A percentile compares a stretch with the other conserved stretches of the same genome.
phyloP scores from a whole-genome alignment of 2,113 vertebrate genomes.

The Albula goreensis region DNA sequence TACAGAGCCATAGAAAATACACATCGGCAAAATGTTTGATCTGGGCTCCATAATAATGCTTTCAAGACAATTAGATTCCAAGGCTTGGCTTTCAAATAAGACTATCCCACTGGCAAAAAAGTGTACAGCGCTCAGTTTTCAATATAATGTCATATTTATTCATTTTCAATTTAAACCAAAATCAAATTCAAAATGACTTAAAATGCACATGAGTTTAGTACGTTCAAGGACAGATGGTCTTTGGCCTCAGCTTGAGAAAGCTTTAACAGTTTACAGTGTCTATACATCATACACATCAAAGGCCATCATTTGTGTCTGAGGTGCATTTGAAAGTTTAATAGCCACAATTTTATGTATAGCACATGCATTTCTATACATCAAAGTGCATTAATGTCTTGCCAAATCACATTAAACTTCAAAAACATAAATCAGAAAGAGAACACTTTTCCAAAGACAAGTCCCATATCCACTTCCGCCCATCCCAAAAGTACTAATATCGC shows the following conservation, averaged over 20 bases:
- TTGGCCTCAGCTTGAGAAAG: not conserved
- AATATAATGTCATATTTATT: not conserved
- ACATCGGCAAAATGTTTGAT: not conserved
- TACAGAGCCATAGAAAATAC: not conserved
- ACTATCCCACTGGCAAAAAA: not conserved
- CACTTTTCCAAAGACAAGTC: too few relatives aligned
- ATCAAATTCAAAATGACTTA: not conserved
- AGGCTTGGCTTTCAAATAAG: conserved; percentile 5
- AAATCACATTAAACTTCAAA: too few relatives aligned
- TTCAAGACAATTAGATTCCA: conserved; percentile 4
- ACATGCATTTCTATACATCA: too few relatives aligned
- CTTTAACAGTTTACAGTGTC: not conserved
- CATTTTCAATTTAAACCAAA: not conserved
- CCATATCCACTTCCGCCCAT: too few relatives aligned
- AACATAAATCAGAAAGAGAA: too few relatives aligned
- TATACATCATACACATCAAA: not conserved
- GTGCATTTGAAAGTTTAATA: too few relatives aligned
- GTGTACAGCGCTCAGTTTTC: not conserved
- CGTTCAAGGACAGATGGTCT: not conserved
- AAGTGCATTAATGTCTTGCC: too few relatives aligned
- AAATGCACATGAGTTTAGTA: not conserved
- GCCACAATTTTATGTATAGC: too few relatives aligned
- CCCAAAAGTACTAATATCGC: too few relatives aligned
- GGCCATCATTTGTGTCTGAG: too few relatives aligned
- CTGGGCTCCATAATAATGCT: not conserved